phyloP scores from a whole-genome alignment of 2,888 invertebrate genomes.

The Macaria notata region DNA sequence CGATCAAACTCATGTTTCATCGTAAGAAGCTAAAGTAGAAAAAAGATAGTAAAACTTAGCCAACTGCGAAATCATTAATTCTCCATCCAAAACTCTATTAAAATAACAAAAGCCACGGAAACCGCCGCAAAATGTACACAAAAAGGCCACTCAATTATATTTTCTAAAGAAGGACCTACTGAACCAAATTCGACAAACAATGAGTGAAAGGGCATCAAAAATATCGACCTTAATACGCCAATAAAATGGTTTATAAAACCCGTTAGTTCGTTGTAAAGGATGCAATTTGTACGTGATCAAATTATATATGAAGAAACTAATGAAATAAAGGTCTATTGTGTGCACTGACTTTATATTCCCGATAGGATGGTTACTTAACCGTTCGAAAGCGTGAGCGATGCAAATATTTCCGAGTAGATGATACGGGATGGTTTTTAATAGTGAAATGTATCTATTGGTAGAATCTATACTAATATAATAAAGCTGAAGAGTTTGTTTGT shows the following conservation, averaged over 20 bases:
- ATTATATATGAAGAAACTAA: conserved; percentile 41
- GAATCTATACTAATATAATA: too few species aligned
- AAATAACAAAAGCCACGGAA: conserved; percentile 14
- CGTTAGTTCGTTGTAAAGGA: conserved; percentile 65
- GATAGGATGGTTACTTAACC: conserved; percentile 55
- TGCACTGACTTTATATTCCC: conserved; percentile 54
- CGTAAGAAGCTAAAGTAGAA: too few species aligned
- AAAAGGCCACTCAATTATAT: conserved; percentile 22
- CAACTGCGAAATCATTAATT: conserved; percentile 3
- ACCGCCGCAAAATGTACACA: conserved; percentile 14
- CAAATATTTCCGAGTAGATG: conserved; percentile 23
- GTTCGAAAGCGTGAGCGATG: conserved; percentile 54
- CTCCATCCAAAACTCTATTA: conserved; percentile 18
- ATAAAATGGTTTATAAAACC: conserved; percentile 51
- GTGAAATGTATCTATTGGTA: not conserved
- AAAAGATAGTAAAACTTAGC: not conserved
- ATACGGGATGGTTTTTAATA: conserved; percentile 17
- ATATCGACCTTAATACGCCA: conserved; percentile 48
- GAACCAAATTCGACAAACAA: conserved; percentile 40
- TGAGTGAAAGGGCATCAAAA: conserved; percentile 55
- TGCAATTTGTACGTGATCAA: conserved; percentile 60
- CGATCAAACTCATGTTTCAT: too few species aligned
- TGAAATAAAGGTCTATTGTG: conserved; percentile 45
- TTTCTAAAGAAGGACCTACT: conserved; percentile 38
- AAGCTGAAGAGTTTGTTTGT: too few species aligned